Base-by-base conservation (phyloP, 2,113 vertebrate genomes). In the Struthio camelus region DNA sequence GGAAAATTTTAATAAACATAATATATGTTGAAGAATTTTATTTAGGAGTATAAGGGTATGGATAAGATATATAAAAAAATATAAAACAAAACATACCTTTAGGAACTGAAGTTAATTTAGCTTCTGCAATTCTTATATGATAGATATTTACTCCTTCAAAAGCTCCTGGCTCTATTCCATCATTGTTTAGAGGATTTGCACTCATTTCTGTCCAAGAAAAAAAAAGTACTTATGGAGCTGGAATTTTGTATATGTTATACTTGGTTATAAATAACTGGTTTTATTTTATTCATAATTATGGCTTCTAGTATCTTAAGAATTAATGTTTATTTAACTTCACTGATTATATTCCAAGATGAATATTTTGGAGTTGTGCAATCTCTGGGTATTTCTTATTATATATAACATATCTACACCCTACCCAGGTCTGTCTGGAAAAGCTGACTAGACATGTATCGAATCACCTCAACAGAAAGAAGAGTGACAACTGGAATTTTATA, bases 141-240 rank as follows among this genome's bases (percentile, higher is more conserved):
- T 99, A 98, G n/a, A 99, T 98, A 3, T 98, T 98, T 96, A 99
- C 97, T 48, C 98, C 99, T 90, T 99, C 98, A 59, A 99, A 99
- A 66, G 99, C 99, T 48, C 99, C 99, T 51, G 98, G 97, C 88
- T 99, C 99, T 83, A 99, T 99, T 38, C 99, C 99, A 15, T 97
- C 98, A 77, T 99, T 99, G 75, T 99, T 94, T 59, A 99, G 97
- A 91, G 99, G 99, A 93, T 99, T 99, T 93, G 99, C 99, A n/a
- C 99, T 99, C 98, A 99, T 98, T 98, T 99, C 99, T 99, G 98
- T 93, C 30, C 62, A 32, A 50, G 10, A 23, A 73, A 59, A 34
- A 62, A 59, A 44, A 54, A n/a, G 6, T 50, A n/a, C 40, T 95
- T 81, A 80, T 54, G 28, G 14, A 46, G 11, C 5, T 51, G 28